These are phyloP conservation scores for Ciconia stormi DNA, from an alignment of 2,113 vertebrate genomes.

Conservation along the genomic window DNA sequence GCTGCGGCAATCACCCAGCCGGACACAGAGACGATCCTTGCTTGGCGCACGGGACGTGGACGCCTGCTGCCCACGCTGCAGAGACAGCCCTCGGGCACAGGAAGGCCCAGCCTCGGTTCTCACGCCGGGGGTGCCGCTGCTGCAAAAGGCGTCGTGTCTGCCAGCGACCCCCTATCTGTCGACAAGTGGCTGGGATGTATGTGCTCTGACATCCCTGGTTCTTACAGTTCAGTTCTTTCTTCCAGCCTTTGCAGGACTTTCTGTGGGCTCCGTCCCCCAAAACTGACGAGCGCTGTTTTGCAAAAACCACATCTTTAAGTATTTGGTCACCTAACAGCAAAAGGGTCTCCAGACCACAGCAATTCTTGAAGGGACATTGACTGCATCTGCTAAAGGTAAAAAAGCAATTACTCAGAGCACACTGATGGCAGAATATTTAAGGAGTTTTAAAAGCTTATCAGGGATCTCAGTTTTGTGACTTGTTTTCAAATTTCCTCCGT, in stretches of 20 bases:
- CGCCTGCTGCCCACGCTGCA: neutral
- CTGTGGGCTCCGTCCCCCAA: neutral
- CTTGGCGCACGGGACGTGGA: rapidly evolving
- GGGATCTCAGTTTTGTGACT: neutral
- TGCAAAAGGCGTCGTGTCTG: rapidly evolving
- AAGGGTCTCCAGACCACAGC: neutral
- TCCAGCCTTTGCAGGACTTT: neutral
- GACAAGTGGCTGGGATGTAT: neutral
- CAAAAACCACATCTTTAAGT: neutral
- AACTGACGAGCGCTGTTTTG: neutral
- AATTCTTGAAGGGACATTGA: neutral
- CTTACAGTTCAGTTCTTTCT: neutral
- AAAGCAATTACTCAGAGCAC: neutral
- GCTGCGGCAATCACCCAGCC: rapidly evolving
- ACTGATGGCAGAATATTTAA: neutral
- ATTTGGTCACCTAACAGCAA: neutral
- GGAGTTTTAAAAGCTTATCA: slow-evolving; percentile 7
- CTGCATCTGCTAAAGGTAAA: neutral
- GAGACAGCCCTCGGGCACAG: neutral
- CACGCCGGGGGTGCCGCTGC: rapidly evolving
- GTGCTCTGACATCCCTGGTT: neutral
- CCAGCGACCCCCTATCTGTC: rapidly evolving
- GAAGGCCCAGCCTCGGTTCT: neutral
- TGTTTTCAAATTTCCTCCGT: neutral
- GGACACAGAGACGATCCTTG: neutral